Evolutionary conservation across 2,888 invertebrate genomes (phyloP).

Genomic region (Drosophila mimetica): DNA sequence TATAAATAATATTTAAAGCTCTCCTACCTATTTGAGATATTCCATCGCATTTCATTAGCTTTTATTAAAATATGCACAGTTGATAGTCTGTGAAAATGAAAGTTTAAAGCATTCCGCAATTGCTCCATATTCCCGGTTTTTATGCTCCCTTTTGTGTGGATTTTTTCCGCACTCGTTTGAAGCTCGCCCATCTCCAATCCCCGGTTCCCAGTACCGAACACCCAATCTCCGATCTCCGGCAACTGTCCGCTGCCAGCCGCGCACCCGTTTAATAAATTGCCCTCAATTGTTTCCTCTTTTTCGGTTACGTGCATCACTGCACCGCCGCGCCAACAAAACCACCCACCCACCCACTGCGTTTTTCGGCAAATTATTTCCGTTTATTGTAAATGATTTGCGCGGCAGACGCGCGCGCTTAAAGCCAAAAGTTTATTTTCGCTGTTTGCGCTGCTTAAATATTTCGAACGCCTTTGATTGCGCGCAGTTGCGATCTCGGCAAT

Average conservation of each 20-base stretch:
- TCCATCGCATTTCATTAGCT: neutral
- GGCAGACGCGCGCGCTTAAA: constrained; percentile 28
- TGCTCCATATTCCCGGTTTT: constrained; percentile 14
- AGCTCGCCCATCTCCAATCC: neutral
- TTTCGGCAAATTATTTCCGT: constrained; percentile 39
- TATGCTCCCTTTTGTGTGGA: constrained; percentile 12
- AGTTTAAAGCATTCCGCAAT: constrained; percentile 28
- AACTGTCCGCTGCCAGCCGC: constrained; percentile 26
- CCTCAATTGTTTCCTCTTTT: constrained; percentile 39
- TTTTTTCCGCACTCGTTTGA: constrained; percentile 12
- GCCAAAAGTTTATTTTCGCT: constrained; percentile 28
- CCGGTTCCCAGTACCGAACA: neutral
- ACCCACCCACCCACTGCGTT: constrained; percentile 8
- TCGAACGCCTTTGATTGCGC: constrained; percentile 38
- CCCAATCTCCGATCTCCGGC: neutral
- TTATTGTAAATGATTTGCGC: constrained; percentile 42
- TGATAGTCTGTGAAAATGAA: constrained; percentile 20
- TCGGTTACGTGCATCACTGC: constrained; percentile 38
- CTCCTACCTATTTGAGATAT: neutral
- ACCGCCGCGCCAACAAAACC: constrained; percentile 12
- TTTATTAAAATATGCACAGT: constrained; percentile 21
- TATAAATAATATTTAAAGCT: too few relatives aligned
- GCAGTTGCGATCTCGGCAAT: constrained; percentile 42
- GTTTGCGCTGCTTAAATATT: constrained; percentile 23
- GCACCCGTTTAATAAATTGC: constrained; percentile 43